Evolutionary conservation across 2,888 invertebrate genomes (phyloP).

Genomic region (Drosophila subquinaria): DNA sequence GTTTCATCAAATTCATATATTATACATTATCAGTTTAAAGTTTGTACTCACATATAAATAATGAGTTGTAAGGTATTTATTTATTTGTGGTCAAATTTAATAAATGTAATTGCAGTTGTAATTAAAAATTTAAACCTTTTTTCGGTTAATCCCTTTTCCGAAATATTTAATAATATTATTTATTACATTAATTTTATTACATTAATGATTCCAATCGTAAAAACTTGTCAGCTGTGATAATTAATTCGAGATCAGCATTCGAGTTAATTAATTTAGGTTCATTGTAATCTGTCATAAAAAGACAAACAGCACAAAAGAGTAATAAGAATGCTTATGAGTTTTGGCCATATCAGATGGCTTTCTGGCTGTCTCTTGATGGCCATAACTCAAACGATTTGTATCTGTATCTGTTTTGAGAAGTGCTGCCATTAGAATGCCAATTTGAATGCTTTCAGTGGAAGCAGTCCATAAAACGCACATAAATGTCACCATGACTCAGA

Average conservation of each 20-base stretch:
- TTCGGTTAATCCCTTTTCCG: too few relatives aligned
- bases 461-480: constrained; percentile 75
- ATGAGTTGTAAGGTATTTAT: neutral
- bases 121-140: neutral
- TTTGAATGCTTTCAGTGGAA: constrained; percentile 76
- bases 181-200: neutral
- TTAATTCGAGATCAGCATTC: constrained; percentile 14
- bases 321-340: constrained; percentile 69
- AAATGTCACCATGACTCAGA: constrained; percentile 78
- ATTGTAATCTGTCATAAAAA: constrained; percentile 54
- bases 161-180: neutral
- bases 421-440: constrained; percentile 80
- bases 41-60: neutral
- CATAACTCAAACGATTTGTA: constrained; percentile 77
- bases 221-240: neutral
- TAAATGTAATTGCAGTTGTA: neutral
- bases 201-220: neutral
- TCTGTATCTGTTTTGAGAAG: constrained; percentile 80
- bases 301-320: constrained; percentile 31
- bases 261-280: constrained; percentile 41
- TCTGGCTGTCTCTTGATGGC: constrained; percentile 54
- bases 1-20: too few relatives aligned
- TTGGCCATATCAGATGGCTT: constrained; percentile 71
- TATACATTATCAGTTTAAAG: neutral
- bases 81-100: too few relatives aligned